Percentiles rank a stretch among this genome's conserved stretches.
Conservation (phyloP, 2,888 invertebrate species). For the Hyposoter didymator region DNA sequence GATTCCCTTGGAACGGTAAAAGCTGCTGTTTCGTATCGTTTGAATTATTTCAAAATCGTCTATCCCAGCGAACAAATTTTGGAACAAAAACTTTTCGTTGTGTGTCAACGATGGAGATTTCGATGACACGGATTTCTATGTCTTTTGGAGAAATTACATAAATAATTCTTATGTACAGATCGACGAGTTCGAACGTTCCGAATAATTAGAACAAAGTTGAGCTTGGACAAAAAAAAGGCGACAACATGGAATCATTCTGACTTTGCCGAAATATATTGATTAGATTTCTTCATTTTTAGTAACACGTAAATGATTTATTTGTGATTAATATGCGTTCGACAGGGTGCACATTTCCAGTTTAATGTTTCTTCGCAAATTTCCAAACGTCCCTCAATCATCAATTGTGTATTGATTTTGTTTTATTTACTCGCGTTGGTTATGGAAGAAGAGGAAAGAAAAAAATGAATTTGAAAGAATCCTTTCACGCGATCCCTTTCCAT, state of each 20-base stretch:
- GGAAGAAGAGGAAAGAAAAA: slow-evolving; percentile 26
- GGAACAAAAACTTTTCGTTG: not conserved
- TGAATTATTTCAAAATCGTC: not conserved
- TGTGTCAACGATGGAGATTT: not conserved
- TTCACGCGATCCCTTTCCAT: slow-evolving; percentile 48
- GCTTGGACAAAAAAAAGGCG: slow-evolving; percentile 8
- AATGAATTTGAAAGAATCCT: slow-evolving; percentile 3
- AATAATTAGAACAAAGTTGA: slow-evolving; percentile 3
- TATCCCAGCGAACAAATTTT: not conserved
- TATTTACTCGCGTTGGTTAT: not conserved
- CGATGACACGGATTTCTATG: not conserved
- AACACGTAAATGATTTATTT: slow-evolving; percentile 36
- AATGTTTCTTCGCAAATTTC: not conserved
- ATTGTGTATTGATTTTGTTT: not conserved
- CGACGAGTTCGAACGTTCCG: not conserved
- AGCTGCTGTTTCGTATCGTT: not conserved
- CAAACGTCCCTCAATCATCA: not conserved
- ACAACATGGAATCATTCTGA: not conserved
- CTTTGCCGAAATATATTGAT: not conserved
- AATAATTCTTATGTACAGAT: not conserved
- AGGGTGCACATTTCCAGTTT: not conserved
- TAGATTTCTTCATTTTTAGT: not conserved
- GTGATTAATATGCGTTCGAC: slow-evolving; percentile 30
- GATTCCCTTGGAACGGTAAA: not conserved
- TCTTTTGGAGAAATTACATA: not conserved